These are phyloP conservation scores for Ahaetulla prasina DNA, from an alignment of 2,113 vertebrate species.

Conservation along the genomic window DNA sequence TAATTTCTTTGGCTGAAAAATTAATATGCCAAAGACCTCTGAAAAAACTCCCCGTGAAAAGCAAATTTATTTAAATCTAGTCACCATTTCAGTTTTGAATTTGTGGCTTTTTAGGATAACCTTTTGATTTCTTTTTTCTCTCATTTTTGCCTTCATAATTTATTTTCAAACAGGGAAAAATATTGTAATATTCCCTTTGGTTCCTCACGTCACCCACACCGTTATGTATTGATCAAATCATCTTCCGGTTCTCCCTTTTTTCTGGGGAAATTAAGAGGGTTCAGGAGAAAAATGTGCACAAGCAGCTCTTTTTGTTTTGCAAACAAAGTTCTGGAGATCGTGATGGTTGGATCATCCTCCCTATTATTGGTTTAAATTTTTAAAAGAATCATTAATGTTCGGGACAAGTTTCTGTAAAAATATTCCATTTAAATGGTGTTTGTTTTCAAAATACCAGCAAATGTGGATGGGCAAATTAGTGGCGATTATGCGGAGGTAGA, in stretches of 20 bases:
- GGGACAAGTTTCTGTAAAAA: slow-evolving; percentile 50
- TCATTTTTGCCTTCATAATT: neutral
- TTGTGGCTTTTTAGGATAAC: neutral
- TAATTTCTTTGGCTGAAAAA: neutral
- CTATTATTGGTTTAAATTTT: slow-evolving; percentile 34
- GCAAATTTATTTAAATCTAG: neutral
- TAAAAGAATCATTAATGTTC: slow-evolving; percentile 23
- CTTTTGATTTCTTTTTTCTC: neutral
- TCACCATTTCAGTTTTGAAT: neutral
- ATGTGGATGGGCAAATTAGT: rapidly evolving
- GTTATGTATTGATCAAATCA: neutral
- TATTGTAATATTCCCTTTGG: neutral
- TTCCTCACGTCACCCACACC: neutral
- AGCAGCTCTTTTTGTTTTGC: slow-evolving; percentile 36
- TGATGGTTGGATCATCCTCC: slow-evolving; percentile 23
- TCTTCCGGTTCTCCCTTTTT: neutral
- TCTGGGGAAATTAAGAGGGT: neutral
- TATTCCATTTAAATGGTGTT: neutral
- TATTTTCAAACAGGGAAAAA: neutral
- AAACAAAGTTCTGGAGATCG: slow-evolving; percentile 42
- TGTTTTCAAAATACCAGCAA: slow-evolving; percentile 54
- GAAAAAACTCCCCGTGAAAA: neutral
- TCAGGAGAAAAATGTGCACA: neutral
- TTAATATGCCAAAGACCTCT: neutral
- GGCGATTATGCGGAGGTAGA: rapidly evolving